Conservation (phyloP, 92 coral and sea anemone genomes). For the Virgularia gustaviana region DNA sequence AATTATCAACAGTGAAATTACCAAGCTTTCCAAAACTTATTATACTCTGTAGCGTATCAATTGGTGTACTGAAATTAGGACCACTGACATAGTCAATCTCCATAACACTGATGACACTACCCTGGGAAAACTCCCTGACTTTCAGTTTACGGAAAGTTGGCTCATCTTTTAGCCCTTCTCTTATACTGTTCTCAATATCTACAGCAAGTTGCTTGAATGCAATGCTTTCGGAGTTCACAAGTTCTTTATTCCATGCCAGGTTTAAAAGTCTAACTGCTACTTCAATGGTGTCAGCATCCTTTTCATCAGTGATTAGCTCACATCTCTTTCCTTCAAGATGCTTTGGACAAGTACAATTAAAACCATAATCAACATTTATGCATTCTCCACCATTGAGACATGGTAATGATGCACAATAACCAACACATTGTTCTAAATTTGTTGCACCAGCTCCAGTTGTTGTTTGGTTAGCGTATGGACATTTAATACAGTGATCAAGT, state of each 20-base stretch:
- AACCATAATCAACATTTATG: constrained; percentile 9
- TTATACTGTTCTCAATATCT: constrained; percentile 13
- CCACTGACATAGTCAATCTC: constrained; percentile 18
- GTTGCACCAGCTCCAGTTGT: constrained; percentile 14
- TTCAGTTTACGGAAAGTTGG: constrained; percentile 13
- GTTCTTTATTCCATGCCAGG: constrained; percentile 14
- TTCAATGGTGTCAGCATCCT: constrained; percentile 11
- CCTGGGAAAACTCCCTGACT: constrained; percentile 4
- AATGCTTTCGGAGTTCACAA: not conserved
- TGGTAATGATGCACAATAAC: constrained; percentile 31
- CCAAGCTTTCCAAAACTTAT: constrained; percentile 8
- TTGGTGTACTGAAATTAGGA: not conserved
- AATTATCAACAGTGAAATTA: not conserved
- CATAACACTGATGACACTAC: constrained; percentile 24
- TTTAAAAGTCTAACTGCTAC: not conserved
- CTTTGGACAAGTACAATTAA: constrained; percentile 4
- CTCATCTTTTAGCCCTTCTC: constrained; percentile 5
- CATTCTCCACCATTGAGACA: constrained; percentile 23
- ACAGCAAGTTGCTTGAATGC: not conserved
- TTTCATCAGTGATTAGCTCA: constrained; percentile 12
- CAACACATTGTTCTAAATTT: constrained; percentile 14
- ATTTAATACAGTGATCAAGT: constrained; percentile 1
- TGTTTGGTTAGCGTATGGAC: not conserved
- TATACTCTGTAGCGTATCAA: not conserved
- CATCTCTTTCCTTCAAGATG: constrained; percentile 12